Conservation (phyloP, 2,888 invertebrate species). For the Heliconius cydno region DNA sequence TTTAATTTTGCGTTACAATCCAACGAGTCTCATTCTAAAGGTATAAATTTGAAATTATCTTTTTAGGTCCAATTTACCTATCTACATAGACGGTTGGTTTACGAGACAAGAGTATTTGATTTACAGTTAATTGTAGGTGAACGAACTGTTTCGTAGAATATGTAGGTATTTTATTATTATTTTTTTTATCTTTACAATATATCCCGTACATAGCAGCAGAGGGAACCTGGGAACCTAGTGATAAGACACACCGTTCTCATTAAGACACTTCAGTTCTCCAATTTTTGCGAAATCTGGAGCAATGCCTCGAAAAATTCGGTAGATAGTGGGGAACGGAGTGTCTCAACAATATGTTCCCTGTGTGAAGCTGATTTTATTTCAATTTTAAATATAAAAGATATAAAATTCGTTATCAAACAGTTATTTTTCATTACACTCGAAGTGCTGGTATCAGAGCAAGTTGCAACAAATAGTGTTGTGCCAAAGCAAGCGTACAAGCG, state of each 20-base stretch:
- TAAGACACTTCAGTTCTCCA: neutral
- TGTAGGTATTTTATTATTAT: neutral
- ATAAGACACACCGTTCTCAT: neutral
- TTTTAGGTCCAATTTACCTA: constrained; percentile 15
- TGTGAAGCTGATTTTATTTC: neutral
- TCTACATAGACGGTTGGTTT: constrained; percentile 17
- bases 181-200: neutral
- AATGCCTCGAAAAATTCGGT: too few relatives aligned
- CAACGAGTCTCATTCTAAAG: constrained; percentile 23
- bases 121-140: constrained; percentile 17
- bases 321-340: neutral
- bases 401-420: neutral
- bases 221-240: neutral
- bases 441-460: constrained; percentile 6
- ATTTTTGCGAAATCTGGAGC: neutral
- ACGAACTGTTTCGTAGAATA: constrained; percentile 3
- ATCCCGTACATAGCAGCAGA: neutral
- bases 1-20: constrained; percentile 27
- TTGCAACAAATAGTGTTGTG: constrained; percentile 32
- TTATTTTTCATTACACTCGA: constrained; percentile 1
- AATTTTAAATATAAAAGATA: neutral
- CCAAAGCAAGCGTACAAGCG: constrained; percentile 34
- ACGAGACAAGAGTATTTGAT: constrained; percentile 24
- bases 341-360: neutral
- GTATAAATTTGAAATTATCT: constrained; percentile 34